phyloP scores from a whole-genome alignment of 2,797 vertebrate genomes.

The Acipenser oxyrinchus region DNA sequence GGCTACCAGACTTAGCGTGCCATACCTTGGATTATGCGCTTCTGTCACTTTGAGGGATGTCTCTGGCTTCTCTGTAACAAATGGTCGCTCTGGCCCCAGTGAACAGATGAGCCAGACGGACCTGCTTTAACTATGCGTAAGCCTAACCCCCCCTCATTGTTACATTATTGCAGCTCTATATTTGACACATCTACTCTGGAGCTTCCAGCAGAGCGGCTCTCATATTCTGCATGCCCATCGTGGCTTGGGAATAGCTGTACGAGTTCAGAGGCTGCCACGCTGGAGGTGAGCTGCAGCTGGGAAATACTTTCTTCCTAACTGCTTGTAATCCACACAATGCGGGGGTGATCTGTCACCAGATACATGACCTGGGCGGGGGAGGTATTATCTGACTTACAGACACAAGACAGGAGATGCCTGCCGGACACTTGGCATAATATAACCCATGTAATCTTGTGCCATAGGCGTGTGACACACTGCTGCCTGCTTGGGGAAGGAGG shows the following conservation, averaged over 20 bases:
- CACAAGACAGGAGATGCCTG: constrained; percentile 30
- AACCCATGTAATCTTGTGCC: constrained; percentile 33
- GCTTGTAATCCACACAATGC: constrained; percentile 36
- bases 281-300: constrained; percentile 36
- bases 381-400: constrained; percentile 39
- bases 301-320: constrained; percentile 38
- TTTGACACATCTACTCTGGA: constrained; percentile 27
- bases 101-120: not conserved
- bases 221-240: constrained; percentile 15
- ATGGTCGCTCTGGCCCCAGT: constrained; percentile 7
- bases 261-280: constrained; percentile 27
- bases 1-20: constrained; percentile 29
- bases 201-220: not conserved
- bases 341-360: constrained; percentile 27
- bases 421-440: constrained; percentile 34
- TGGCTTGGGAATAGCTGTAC: constrained; percentile 33
- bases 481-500: too few species aligned
- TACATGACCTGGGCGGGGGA: constrained; percentile 30
- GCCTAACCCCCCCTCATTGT: constrained; percentile 34
- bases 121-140: constrained; percentile 20
- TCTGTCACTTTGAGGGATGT: constrained; percentile 21
- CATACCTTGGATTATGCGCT: constrained; percentile 32
- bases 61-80: constrained; percentile 15
- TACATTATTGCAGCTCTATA: constrained; percentile 31
- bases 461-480: too few species aligned